Evolutionary conservation across 2,888 invertebrate genomes (phyloP).

Genomic region (Chalcosyrphus nemorum): DNA sequence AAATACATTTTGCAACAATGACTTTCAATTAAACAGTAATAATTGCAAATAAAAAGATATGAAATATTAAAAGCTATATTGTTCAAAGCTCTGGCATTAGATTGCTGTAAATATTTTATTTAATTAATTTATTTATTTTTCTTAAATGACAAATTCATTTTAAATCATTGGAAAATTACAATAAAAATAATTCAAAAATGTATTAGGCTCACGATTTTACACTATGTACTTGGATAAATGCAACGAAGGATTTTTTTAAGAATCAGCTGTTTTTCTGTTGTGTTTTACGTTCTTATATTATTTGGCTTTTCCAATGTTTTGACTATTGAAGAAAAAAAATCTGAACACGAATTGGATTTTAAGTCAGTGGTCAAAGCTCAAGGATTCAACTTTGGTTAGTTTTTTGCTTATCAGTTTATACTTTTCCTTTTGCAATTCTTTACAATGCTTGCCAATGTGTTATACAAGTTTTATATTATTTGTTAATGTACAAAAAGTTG

Average conservation of each 20-base stretch:
- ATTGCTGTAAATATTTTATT: conserved; percentile 68
- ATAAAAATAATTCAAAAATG: conserved; percentile 9
- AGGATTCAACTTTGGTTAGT: neutral
- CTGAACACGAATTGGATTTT: neutral
- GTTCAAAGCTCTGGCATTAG: conserved; percentile 70
- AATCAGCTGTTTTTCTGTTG: neutral
- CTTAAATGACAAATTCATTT: conserved; percentile 3
- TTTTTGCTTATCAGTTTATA: neutral
- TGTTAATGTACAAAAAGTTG: conserved; percentile 3
- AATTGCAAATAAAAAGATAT: conserved; percentile 6
- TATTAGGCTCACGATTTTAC: conserved; percentile 56
- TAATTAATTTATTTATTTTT: conserved; percentile 37
- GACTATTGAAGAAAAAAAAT: neutral
- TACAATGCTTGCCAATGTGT: conserved; percentile 43
- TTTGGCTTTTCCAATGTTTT: neutral
- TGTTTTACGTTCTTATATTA: too few species aligned
- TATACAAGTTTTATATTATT: neutral
- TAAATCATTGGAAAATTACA: conserved; percentile 26
- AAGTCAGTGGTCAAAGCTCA: neutral
- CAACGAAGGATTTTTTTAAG: conserved; percentile 52
- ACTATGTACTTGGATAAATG: conserved; percentile 50
- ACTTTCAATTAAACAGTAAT: conserved; percentile 45
- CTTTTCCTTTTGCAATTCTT: conserved; percentile 8
- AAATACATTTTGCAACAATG: conserved; percentile 66
- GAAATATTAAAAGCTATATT: conserved; percentile 58